A percentile compares a stretch with the other conserved stretches of the same genome.
phyloP scores from a whole-genome alignment of 2,888 invertebrate genomes.

The Sphaeridia pumilis region DNA sequence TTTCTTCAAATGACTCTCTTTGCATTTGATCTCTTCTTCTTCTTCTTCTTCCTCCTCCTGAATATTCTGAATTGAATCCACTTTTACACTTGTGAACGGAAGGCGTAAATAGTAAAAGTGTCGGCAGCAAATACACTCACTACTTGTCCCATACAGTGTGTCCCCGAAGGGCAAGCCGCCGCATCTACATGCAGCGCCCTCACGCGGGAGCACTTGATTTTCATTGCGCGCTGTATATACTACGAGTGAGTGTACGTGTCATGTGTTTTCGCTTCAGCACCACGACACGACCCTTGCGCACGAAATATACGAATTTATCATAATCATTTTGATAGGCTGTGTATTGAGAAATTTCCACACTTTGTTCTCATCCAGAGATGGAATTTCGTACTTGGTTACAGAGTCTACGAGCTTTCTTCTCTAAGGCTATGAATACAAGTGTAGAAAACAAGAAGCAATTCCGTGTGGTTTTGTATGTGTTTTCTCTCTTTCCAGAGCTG shows the following conservation, averaged over 20 bases:
- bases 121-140: not conserved
- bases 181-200: not conserved
- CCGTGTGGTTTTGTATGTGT: not conserved
- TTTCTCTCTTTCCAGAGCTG: not conserved
- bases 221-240: too few relatives aligned
- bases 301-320: constrained; percentile 19
- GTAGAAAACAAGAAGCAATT: not conserved
- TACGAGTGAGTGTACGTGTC: too few relatives aligned
- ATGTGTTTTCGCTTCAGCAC: too few relatives aligned
- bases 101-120: not conserved
- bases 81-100: not conserved
- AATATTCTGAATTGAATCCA: not conserved
- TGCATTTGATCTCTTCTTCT: too few relatives aligned
- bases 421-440: not conserved
- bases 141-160: not conserved
- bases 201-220: too few relatives aligned
- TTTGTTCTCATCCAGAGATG: too few relatives aligned
- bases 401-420: not conserved
- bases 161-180: not conserved
- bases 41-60: constrained; percentile 1
- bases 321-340: constrained; percentile 16
- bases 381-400: too few relatives aligned
- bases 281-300: too few relatives aligned
- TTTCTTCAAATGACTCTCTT: too few relatives aligned
- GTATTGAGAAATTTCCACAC: constrained; percentile 8